Conservation (phyloP, 2,797 vertebrate genomes). For the Glyptemys insculpta region DNA sequence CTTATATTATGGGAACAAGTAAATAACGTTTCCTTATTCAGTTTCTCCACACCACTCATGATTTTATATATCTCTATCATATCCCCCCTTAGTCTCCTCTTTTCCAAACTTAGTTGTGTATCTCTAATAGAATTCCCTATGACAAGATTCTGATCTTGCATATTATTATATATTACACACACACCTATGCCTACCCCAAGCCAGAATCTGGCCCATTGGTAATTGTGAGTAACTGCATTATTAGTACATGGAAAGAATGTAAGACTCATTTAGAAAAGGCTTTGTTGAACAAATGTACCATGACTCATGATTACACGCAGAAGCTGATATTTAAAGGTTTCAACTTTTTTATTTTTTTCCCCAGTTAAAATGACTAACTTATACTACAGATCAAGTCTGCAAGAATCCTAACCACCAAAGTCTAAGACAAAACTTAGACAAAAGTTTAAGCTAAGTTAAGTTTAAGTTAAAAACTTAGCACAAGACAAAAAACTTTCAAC, state of each 20-base stretch:
- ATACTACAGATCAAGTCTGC: accelerated
- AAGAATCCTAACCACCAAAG: not conserved
- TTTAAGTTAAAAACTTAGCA: not conserved
- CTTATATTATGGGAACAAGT: no score
- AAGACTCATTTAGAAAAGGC: not conserved
- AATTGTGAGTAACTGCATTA: not conserved
- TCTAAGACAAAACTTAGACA: no score
- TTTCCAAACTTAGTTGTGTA: no score
- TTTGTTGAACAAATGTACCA: not conserved
- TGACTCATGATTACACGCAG: not conserved
- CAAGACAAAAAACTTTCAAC: not conserved
- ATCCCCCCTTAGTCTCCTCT: no score
- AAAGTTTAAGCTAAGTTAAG: no score
- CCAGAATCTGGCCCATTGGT: not conserved
- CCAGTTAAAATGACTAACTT: not conserved
- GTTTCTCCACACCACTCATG: no score
- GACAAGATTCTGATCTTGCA: not conserved
- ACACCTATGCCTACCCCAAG: not conserved
- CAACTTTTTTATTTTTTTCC: not conserved
- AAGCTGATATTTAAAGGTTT: not conserved
- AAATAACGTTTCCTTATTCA: no score
- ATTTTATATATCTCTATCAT: no score
- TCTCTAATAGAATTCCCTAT: no score
- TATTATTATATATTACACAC: not conserved
- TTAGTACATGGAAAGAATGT: not conserved